Conservation (phyloP, 2,888 invertebrate species). For the Alloplasta piceator region DNA sequence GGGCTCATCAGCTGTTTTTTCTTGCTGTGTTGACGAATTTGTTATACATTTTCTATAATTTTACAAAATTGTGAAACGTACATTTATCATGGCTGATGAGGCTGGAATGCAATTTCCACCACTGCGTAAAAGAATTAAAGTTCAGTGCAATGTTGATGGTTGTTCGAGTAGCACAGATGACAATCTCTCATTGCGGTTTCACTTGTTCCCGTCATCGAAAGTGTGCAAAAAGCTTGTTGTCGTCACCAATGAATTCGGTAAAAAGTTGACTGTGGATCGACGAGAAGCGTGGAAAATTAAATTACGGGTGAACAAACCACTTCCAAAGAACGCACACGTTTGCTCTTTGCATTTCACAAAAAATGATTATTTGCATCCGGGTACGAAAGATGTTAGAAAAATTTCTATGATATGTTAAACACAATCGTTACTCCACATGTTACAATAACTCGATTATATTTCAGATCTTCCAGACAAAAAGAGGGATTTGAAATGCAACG, state of each 20-base stretch:
- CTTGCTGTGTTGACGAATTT: no score
- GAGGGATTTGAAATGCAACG: conserved; percentile 27
- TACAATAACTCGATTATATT: not conserved
- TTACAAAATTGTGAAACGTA: not conserved
- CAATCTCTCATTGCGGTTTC: conserved; percentile 12
- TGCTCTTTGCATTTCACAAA: conserved; percentile 48
- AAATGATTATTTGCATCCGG: conserved; percentile 39
- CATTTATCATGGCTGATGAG: not conserved
- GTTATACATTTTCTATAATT: no score
- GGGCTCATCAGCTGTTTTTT: no score
- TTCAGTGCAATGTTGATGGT: not conserved
- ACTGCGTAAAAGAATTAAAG: not conserved
- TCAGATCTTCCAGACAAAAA: not conserved
- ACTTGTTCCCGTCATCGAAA: conserved; percentile 38
- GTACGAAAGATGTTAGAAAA: no score
- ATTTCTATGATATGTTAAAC: no score
- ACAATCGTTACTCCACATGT: no score
- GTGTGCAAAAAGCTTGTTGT: conserved; percentile 25
- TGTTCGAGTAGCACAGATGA: not conserved
- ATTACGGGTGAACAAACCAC: conserved; percentile 4
- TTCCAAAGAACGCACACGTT: no score
- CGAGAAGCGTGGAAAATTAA: conserved; percentile 32
- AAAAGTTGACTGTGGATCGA: conserved; percentile 28
- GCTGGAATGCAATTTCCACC: conserved; percentile 6
- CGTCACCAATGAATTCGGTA: conserved; percentile 30